These are phyloP conservation scores for Drosophila kanekoi DNA, from an alignment of 2,888 invertebrate genomes.

Conservation along the genomic window DNA sequence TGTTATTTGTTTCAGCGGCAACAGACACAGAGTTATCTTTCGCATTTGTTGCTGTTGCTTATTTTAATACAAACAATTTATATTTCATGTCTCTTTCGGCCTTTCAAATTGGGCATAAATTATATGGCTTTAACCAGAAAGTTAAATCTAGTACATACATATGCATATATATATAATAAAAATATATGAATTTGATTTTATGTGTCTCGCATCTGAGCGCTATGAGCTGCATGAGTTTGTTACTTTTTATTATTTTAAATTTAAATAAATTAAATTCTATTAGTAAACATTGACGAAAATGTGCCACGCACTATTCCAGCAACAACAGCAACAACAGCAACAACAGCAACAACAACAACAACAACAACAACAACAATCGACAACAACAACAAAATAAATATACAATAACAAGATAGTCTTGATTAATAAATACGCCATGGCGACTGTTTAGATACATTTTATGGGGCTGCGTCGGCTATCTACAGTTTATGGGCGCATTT, in stretches of 20 bases:
- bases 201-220: conserved; percentile 37
- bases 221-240: conserved; percentile 34
- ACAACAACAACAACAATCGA: conserved; percentile 30
- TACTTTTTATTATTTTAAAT: conserved; percentile 66
- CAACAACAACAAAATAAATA: no score
- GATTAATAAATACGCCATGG: conserved; percentile 67
- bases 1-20: conserved; percentile 62
- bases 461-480: conserved; percentile 50
- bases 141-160: conserved; percentile 28
- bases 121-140: conserved; percentile 65
- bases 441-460: conserved; percentile 43
- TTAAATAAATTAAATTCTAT: conserved; percentile 81
- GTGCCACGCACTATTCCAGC: conserved; percentile 68
- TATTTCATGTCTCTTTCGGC: conserved; percentile 63
- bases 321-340: conserved; percentile 31
- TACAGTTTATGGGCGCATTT: conserved; percentile 6
- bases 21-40: conserved; percentile 33
- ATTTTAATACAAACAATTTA: conserved; percentile 53
- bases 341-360: conserved; percentile 7
- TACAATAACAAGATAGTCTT: conserved; percentile 73
- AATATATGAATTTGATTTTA: conserved; percentile 48
- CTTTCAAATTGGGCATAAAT: conserved; percentile 74
- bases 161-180: conserved; percentile 25
- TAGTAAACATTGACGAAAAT: conserved; percentile 74
- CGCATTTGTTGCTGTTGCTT: conserved; percentile 38